Base-by-base conservation (phyloP, 2,888 invertebrate species). In the Chaetoderma sp. region DNA sequence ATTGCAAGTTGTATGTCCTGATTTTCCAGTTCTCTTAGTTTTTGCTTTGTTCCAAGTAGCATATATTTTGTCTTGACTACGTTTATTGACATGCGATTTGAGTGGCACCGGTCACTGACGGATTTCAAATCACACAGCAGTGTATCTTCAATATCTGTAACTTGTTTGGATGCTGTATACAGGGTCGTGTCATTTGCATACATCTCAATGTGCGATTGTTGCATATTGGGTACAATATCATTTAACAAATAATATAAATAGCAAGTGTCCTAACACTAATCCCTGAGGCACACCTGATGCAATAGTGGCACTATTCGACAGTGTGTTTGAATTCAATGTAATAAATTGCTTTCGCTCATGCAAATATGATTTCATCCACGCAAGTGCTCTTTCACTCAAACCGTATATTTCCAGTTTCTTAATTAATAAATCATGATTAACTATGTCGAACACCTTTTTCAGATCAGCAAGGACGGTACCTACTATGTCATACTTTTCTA, bases 381-480 rank as follows among this genome's bases (percentile, higher is more conserved):
- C 47, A 8, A 47, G 47, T 13, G 47, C n/a, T 47, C n/a, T n/a
- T n/a, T 8, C 47, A 47, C 21, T 23, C n/a, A 8, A 54, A 33
- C 33, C 16, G 21, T 54, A 54, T 8, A 54, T n/a, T 30, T 30
- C 33, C 5, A 54, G 32, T 30, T 54, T 54, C 1, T 23, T 23
- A 25, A 56, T 13, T 39, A 56, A 56, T 6, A 56, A 42, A 5
- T 56, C 21, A 56, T 39, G 39, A 39, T 39, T 56, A 10, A 36
- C 56, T 21, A 39, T 30, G n/a, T 56, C 56, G 27, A 56, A 56
- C 6, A 42, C 56, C 33, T 39, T 56, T 16, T 27, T 56, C 36
- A 56, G 49, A 59, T 59, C 59, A 39, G 49, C 21, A 57, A 42
- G 45, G n/a, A 57, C 25, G 18, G 30, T 45, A 23, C 36, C 23